Conservation (phyloP, 2,888 invertebrate genomes). For the Lepeophtheirus nordmannii region DNA sequence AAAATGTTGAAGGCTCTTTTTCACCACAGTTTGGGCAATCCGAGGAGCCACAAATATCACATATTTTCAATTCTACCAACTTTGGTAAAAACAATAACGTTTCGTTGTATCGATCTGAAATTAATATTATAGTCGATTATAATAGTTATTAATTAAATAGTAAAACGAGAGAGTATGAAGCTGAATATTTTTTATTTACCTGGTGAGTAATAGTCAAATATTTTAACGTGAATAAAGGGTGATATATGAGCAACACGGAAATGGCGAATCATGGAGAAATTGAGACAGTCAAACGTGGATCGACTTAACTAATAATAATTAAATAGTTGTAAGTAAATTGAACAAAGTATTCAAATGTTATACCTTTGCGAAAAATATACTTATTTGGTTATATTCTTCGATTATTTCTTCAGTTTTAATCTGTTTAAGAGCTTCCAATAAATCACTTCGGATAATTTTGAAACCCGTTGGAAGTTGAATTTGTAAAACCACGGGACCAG, state of each 20-base stretch:
- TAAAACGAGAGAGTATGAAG: no score
- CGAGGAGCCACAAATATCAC: neutral
- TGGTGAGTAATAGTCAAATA: neutral
- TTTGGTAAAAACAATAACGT: neutral
- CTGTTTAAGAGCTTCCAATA: neutral
- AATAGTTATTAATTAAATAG: no score
- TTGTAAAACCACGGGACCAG: conserved; percentile 1
- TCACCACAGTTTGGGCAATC: conserved; percentile 2
- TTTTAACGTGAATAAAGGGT: neutral
- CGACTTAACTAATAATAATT: neutral
- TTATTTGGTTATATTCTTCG: neutral
- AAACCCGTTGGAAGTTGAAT: conserved; percentile 3
- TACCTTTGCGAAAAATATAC: neutral
- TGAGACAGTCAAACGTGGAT: neutral
- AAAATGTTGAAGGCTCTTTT: no score
- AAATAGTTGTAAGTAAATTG: neutral
- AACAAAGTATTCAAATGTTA: no score
- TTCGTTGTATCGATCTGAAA: neutral
- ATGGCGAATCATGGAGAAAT: neutral
- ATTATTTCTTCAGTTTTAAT: neutral
- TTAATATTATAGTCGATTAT: no score
- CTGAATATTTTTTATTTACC: neutral
- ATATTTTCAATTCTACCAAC: neutral
- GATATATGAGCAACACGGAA: neutral
- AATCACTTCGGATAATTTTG: neutral